Base-by-base conservation (phyloP, 2,888 invertebrate species). In the Tenthredo livida region DNA sequence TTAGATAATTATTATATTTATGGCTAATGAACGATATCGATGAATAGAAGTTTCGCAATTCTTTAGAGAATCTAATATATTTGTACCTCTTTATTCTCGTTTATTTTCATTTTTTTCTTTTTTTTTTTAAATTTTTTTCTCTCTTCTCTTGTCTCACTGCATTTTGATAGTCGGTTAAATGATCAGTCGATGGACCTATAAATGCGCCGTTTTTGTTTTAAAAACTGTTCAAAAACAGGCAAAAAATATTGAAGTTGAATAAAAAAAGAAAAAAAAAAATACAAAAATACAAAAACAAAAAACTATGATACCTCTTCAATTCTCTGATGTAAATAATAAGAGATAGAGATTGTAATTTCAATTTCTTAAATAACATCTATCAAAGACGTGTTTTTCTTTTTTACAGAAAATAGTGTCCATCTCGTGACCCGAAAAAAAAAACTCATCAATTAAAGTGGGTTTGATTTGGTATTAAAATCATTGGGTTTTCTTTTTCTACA, bases 1-100 rank as follows among this genome's bases (percentile, higher is more conserved):
- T 61, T 37, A 37, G 40, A 21, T 80, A 50, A 54, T 54, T 54
- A 77, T 54, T 77, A 61, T 40, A 80, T 37, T 29, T 33, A 80
- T 37, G 29, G 58, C 50, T 25, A 80, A 29, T 37, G 50, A 77
- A 77, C 77, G 77, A 77, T 77, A 77, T 77, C 77, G 47, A 50
- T 54, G 29, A 77, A 54, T 47, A 77, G 29, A 77, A 73, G 21
- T 54, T 80, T 43, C 21, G 61, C 61, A 61, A 33, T 61, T 61
- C 21, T 61, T 80, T 61, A 9, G 7, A 80, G 40, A 61, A 61
- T 80, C 61, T 37, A 80, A 40, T 61, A 43, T 80, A 40, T 80
- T 80, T 37, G 80, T 80, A 80, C 58, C 80, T 61, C 61, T 37
- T 40, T 37, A n/a, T 65, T 50, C 29, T 77, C 77, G 17, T 17